Evolutionary conservation across 2,797 vertebrate genomes (phyloP).

Genomic region (Danio choprae): DNA sequence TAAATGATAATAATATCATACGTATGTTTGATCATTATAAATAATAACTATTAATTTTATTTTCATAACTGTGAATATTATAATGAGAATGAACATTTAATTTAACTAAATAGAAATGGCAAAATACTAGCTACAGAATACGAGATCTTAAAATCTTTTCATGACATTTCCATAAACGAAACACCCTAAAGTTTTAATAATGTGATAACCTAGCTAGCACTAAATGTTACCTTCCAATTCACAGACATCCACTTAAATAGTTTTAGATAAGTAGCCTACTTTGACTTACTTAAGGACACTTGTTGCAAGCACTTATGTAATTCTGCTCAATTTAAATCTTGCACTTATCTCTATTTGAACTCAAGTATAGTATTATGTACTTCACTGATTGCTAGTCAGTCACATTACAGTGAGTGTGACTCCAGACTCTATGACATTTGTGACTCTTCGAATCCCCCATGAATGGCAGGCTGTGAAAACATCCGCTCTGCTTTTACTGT

Average conservation of each 20-base stretch:
- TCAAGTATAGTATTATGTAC: neutral
- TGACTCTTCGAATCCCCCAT: neutral
- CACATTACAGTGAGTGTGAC: neutral
- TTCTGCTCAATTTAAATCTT: neutral
- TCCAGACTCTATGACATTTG: neutral
- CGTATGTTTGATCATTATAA: too few relatives aligned
- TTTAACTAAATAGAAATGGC: neutral
- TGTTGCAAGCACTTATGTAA: neutral
- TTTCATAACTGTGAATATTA: too few relatives aligned
- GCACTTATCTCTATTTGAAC: neutral
- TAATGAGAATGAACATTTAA: too few relatives aligned
- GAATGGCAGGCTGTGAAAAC: slow-evolving; percentile 16
- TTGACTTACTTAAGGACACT: neutral
- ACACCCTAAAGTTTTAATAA: neutral
- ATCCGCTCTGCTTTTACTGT: slow-evolving; percentile 27
- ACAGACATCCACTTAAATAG: neutral
- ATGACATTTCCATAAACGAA: neutral
- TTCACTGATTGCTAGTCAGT: neutral
- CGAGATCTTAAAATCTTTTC: neutral
- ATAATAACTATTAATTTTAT: too few relatives aligned
- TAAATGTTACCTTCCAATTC: neutral
- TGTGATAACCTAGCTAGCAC: neutral
- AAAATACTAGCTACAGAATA: neutral
- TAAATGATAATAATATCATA: too few relatives aligned
- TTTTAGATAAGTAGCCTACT: neutral